Evolutionary conservation across 2,113 vertebrate genomes (phyloP).

Genomic region (Peucedramus taeniatus): DNA sequence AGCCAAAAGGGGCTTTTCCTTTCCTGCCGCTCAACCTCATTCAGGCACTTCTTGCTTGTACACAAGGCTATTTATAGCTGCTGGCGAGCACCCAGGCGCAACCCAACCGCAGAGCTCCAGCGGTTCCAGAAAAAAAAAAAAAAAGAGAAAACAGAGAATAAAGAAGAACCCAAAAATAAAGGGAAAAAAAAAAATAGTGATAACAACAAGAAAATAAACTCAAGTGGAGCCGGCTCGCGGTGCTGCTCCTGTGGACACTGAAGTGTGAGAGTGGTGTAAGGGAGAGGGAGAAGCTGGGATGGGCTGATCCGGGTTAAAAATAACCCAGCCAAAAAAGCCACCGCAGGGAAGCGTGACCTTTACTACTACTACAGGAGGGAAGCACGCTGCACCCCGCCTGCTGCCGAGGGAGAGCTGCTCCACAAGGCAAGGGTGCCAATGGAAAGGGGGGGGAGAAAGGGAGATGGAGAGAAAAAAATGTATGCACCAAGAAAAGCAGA

Average conservation of each 20-base stretch:
- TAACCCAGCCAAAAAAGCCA: slow-evolving; percentile 27
- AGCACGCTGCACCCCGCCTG: neutral
- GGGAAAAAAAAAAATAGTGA: neutral
- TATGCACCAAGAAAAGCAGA: accelerated
- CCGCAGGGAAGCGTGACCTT: slow-evolving; percentile 43
- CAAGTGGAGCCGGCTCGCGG: accelerated
- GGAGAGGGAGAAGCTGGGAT: neutral
- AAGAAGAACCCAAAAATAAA: neutral
- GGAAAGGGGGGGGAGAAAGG: neutral
- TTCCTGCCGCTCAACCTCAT: slow-evolving; percentile 69
- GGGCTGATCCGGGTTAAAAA: slow-evolving; percentile 32
- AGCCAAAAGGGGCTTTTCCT: slow-evolving; percentile 74
- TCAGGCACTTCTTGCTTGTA: slow-evolving; percentile 71
- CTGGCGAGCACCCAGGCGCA: slow-evolving; percentile 74
- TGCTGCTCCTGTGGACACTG: neutral
- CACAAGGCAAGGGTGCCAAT: accelerated
- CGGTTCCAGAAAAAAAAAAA: neutral
- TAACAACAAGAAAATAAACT: neutral
- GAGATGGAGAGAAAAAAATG: neutral
- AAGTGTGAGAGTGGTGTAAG: neutral
- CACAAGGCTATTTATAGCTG: slow-evolving; percentile 78
- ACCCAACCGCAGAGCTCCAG: slow-evolving; percentile 66
- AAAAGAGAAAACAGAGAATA: too few species aligned
- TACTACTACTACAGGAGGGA: slow-evolving; percentile 35
- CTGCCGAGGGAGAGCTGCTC: neutral